Percentiles rank a stretch among this genome's conserved stretches.
Conservation (phyloP, 2,888 invertebrate species). For the Entomobrya multifasciata region DNA sequence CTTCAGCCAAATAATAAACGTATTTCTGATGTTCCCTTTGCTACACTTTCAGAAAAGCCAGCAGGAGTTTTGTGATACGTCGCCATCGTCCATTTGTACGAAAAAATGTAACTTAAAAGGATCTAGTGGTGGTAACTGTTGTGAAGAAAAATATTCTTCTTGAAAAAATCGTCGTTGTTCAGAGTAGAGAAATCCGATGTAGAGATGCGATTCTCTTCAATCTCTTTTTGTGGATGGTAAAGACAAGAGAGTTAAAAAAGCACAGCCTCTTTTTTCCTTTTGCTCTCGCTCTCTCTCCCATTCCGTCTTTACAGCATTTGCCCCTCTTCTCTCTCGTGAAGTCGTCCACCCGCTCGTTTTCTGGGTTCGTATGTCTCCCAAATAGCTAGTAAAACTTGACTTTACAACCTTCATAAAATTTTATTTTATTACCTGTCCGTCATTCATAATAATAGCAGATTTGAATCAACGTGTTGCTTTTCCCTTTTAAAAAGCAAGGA, state of each 20-base stretch:
- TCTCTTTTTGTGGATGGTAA: constrained; percentile 18
- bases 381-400: constrained; percentile 73
- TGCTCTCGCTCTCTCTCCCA: not conserved
- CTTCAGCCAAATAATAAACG: too few relatives aligned
- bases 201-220: constrained; percentile 6
- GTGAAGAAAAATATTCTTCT: too few relatives aligned
- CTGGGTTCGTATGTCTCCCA: constrained; percentile 70
- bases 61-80: constrained; percentile 29
- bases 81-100: constrained; percentile 20
- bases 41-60: constrained; percentile 43
- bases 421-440: constrained; percentile 74
- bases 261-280: not conserved
- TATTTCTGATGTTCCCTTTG: too few relatives aligned
- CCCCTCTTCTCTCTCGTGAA: constrained; percentile 3
- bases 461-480: constrained; percentile 68
- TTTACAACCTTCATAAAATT: constrained; percentile 73
- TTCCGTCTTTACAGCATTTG: constrained; percentile 4
- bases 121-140: not conserved
- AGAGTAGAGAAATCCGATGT: not conserved
- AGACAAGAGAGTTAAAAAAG: not conserved
- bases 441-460: constrained; percentile 72
- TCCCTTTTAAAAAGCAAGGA: constrained; percentile 31
- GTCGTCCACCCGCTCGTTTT: constrained; percentile 36
- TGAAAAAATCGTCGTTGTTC: constrained; percentile 7
- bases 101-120: constrained; percentile 25